These are phyloP conservation scores for Oligia fasciuncula DNA, from an alignment of 2,888 invertebrate species.

Conservation along the genomic window DNA sequence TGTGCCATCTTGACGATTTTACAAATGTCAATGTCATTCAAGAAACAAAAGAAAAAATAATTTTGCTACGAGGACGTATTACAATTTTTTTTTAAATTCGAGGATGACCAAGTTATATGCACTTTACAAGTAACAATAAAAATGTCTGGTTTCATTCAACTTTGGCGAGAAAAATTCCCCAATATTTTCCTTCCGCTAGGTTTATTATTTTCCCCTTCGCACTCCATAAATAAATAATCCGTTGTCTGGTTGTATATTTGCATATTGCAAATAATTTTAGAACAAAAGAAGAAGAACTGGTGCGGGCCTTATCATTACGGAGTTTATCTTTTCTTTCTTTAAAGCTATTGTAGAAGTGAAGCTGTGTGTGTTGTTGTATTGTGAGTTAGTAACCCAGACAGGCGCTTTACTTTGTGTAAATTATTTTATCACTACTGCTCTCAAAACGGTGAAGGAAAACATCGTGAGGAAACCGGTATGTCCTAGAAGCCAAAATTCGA, in stretches of 20 bases:
- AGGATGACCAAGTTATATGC: not conserved
- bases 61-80: too few species aligned
- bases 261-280: not conserved
- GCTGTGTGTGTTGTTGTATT: not conserved
- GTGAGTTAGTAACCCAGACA: too few species aligned
- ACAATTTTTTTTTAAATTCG: not conserved
- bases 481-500: too few species aligned
- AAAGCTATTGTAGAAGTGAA: not conserved
- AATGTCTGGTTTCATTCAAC: not conserved
- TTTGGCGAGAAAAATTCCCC: not conserved
- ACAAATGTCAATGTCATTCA: not conserved
- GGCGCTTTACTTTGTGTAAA: too few species aligned
- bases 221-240: slow-evolving; percentile 12
- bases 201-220: slow-evolving; percentile 4
- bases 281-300: not conserved
- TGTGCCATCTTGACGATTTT: too few species aligned
- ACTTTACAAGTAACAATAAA: not conserved
- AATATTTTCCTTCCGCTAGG: not conserved
- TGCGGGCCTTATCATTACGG: not conserved
- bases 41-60: not conserved
- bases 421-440: too few species aligned
- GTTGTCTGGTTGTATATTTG: not conserved
- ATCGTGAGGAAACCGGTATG: too few species aligned
- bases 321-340: not conserved
- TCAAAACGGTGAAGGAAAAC: too few species aligned